phyloP scores from a whole-genome alignment of 2,113 vertebrate genomes.

The Charadrius vociferus region DNA sequence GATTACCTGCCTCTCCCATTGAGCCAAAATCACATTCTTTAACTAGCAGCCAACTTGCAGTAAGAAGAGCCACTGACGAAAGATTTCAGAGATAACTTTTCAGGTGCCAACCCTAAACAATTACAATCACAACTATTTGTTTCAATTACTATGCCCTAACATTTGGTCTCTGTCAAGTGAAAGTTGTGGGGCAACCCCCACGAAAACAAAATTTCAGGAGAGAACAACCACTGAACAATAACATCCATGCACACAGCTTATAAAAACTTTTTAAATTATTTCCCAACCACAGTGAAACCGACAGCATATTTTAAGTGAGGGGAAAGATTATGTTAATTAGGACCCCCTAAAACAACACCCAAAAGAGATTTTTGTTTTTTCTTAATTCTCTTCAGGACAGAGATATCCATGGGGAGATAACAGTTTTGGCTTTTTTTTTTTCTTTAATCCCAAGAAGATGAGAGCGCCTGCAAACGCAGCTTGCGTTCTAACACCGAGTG shows the following conservation, averaged over 20 bases:
- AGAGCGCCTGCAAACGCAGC: background rate
- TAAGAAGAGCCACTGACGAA: background rate
- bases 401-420: background rate
- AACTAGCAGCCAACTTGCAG: background rate
- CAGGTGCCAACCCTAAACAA: background rate
- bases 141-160: background rate
- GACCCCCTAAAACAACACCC: background rate
- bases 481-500: rapidly evolving
- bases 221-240: rapidly evolving
- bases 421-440: no score
- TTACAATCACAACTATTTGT: background rate
- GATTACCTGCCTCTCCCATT: background rate
- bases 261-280: background rate
- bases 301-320: background rate
- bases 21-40: background rate
- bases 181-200: rapidly evolving
- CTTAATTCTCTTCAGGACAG: background rate
- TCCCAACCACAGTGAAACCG: background rate
- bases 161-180: no score
- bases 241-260: rapidly evolving
- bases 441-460: no score
- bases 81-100: background rate
- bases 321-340: background rate
- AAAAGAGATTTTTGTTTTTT: no score
- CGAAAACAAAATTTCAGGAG: rapidly evolving